phyloP scores from a whole-genome alignment of 2,797 vertebrate genomes.

The Eremophila alpestris region DNA sequence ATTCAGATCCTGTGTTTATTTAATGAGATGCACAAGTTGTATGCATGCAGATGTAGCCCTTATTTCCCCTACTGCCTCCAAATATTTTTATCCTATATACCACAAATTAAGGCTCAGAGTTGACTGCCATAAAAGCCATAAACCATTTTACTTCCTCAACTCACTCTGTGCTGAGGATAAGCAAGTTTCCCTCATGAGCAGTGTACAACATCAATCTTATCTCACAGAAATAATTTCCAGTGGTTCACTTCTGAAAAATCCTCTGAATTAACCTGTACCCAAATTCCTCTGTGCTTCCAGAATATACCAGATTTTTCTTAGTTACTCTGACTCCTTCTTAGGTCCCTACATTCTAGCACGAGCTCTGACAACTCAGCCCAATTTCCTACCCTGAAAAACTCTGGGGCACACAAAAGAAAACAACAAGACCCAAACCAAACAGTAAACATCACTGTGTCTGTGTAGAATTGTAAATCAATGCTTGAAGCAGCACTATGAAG shows the following conservation, averaged over 20 bases:
- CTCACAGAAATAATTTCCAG: background rate
- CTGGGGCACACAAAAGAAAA: background rate
- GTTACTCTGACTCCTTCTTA: background rate
- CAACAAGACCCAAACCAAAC: background rate
- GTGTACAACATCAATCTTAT: background rate
- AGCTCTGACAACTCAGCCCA: background rate
- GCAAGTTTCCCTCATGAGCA: background rate
- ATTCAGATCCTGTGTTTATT: background rate
- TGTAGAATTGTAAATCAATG: background rate
- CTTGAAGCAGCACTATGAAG: background rate
- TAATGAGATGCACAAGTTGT: background rate
- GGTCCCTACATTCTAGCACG: background rate
- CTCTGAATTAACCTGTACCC: background rate
- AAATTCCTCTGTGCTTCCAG: background rate
- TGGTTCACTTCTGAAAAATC: background rate
- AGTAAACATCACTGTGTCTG: background rate
- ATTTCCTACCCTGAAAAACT: background rate
- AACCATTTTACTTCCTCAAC: background rate
- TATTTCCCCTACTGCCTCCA: background rate
- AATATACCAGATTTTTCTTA: background rate
- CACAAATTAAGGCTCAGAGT: background rate
- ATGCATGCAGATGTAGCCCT: background rate
- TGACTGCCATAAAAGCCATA: background rate
- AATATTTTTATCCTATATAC: background rate
- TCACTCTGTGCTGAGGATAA: background rate